These are phyloP conservation scores for Alectura lathami DNA, from an alignment of 2,113 vertebrate species.

Conservation along the genomic window DNA sequence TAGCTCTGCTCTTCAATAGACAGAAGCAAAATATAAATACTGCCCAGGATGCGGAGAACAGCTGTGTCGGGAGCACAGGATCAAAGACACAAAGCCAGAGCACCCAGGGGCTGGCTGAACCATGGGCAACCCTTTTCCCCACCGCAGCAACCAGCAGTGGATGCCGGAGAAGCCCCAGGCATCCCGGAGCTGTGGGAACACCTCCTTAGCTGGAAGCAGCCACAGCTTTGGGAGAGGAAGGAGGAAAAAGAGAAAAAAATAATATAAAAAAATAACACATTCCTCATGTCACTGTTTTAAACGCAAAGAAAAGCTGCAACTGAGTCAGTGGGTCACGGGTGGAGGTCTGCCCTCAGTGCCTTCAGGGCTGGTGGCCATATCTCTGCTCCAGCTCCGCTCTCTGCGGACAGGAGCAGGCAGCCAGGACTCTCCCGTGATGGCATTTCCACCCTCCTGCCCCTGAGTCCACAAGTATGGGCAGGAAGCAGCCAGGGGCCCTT, in stretches of 20 bases:
- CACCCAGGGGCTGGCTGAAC: rapidly evolving
- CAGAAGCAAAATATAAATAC: rapidly evolving
- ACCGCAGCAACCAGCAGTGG: neutral
- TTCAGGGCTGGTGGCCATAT: too few species aligned
- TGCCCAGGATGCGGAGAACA: rapidly evolving
- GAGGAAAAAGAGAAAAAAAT: neutral
- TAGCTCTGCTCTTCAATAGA: neutral
- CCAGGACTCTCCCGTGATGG: neutral
- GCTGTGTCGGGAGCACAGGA: neutral
- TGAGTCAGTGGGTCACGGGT: rapidly evolving
- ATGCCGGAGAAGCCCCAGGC: too few species aligned
- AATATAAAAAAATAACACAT: too few species aligned
- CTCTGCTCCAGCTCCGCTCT: rapidly evolving
- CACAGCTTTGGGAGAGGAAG: neutral
- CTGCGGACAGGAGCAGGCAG: neutral
- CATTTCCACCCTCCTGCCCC: neutral
- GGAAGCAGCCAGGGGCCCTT: neutral
- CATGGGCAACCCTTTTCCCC: rapidly evolving
- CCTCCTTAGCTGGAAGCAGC: neutral
- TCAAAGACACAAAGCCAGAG: rapidly evolving
- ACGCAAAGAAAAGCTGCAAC: neutral
- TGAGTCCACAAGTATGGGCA: rapidly evolving
- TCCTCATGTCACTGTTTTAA: rapidly evolving
- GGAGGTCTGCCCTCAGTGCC: rapidly evolving
- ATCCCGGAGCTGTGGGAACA: rapidly evolving